Conservation (phyloP, 2,888 invertebrate genomes). For the Dicyrtomina minuta region DNA sequence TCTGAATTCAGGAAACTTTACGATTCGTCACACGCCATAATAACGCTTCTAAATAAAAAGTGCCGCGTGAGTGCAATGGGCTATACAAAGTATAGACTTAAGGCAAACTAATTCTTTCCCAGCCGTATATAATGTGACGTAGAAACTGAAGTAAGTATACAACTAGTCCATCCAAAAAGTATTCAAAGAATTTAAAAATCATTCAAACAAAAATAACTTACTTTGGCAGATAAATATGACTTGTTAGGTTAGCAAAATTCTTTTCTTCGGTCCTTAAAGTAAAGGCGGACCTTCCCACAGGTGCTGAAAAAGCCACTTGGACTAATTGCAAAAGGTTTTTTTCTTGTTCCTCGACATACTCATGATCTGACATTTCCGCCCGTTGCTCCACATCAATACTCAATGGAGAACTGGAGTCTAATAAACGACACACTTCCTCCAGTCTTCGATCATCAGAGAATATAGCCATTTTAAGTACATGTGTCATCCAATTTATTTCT, state of each 20-base stretch:
- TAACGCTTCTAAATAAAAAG: too few species aligned
- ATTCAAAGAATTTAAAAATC: conserved; percentile 6
- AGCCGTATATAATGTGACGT: too few species aligned
- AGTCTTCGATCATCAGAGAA: conserved; percentile 49
- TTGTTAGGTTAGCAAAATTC: conserved; percentile 50
- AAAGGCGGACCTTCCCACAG: conserved; percentile 52
- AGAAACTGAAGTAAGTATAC: too few species aligned
- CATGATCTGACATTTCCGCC: conserved; percentile 53
- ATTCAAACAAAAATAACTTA: conserved; percentile 32
- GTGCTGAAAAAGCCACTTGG: conserved; percentile 51
- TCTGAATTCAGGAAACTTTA: too few species aligned
- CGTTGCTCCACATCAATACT: conserved; percentile 50
- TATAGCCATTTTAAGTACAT: conserved; percentile 49
- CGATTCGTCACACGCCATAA: too few species aligned
- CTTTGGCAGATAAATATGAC: conserved; percentile 48
- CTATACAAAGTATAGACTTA: too few species aligned
- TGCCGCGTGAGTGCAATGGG: too few species aligned
- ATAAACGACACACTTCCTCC: conserved; percentile 51
- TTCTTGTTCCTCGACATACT: conserved; percentile 53
- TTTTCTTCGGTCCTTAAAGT: conserved; percentile 51
- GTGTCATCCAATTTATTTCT: conserved; percentile 44
- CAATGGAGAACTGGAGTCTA: conserved; percentile 50
- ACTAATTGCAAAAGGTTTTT: conserved; percentile 48
- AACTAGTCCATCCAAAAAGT: too few species aligned
- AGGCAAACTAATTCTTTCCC: too few species aligned